Evolutionary conservation across 2,113 vertebrate species (phyloP).

Genomic region (Agapornis roseicollis): DNA sequence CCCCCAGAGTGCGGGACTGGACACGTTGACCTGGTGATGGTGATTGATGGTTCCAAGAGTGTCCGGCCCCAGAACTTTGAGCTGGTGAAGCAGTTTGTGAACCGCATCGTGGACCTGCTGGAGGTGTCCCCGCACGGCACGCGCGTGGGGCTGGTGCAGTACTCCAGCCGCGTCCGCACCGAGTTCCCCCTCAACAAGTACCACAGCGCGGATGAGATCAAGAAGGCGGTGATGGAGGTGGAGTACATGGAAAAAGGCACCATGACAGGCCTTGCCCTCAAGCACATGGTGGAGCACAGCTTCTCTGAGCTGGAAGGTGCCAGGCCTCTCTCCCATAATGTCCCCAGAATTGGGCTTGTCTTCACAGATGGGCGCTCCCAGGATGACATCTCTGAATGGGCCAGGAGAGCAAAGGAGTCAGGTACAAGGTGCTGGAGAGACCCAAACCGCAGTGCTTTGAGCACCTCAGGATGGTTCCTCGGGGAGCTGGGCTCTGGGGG

Average conservation of each 20-base stretch:
- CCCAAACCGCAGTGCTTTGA: not conserved
- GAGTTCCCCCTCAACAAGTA: constrained; percentile 93
- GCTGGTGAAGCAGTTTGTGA: constrained; percentile 96
- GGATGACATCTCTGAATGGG: constrained; percentile 92
- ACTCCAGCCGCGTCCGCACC: constrained; percentile 91
- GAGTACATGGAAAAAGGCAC: constrained; percentile 99
- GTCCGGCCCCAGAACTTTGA: constrained; percentile 96
- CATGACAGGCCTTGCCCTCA: constrained; percentile 94
- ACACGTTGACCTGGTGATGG: constrained; percentile 89
- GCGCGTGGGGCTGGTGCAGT: constrained; percentile 92
- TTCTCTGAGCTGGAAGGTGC: constrained; percentile 88
- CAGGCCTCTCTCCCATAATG: constrained; percentile 74
- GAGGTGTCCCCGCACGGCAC: constrained; percentile 90
- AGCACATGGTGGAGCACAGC: constrained; percentile 95
- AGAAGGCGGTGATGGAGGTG: constrained; percentile 88
- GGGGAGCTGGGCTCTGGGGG: not conserved
- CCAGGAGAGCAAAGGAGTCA: constrained; percentile 89
- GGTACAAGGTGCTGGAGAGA: constrained; percentile 64
- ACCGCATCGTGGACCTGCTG: constrained; percentile 92
- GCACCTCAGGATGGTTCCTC: fast-evolving
- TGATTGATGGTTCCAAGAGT: constrained; percentile 95
- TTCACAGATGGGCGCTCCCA: constrained; percentile 97
- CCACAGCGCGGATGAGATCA: constrained; percentile 85
- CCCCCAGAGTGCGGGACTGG: constrained; percentile 84
- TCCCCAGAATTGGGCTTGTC: constrained; percentile 89